phyloP scores from a whole-genome alignment of 2,113 vertebrate genomes.

The Hemicordylus capensis region DNA sequence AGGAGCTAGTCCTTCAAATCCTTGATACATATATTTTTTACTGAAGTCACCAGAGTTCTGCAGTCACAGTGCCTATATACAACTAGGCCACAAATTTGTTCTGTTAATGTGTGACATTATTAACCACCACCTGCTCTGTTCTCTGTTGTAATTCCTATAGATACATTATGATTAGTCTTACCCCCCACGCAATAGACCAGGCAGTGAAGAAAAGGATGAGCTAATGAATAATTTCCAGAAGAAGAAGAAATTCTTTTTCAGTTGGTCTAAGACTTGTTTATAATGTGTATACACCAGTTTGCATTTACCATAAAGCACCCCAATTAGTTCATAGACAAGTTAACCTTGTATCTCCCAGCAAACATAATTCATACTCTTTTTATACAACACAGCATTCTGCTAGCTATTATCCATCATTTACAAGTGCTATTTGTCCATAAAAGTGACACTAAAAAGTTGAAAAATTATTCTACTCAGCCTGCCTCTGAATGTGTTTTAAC shows the following conservation, averaged over 20 bases:
- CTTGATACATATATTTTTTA: not conserved
- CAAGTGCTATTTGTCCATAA: slow-evolving; percentile 85
- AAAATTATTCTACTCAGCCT: slow-evolving; percentile 78
- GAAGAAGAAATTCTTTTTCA: slow-evolving; percentile 65
- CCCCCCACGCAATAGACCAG: slow-evolving; percentile 41
- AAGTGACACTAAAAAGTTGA: slow-evolving; percentile 86
- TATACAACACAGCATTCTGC: slow-evolving; percentile 74
- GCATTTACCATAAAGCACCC: slow-evolving; percentile 76
- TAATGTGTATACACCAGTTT: slow-evolving; percentile 61
- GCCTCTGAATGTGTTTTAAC: slow-evolving; percentile 78
- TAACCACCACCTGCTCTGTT: slow-evolving; percentile 41
- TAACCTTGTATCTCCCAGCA: slow-evolving; percentile 81
- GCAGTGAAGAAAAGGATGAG: slow-evolving; percentile 48
- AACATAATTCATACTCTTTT: slow-evolving; percentile 79
- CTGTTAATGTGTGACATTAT: slow-evolving; percentile 33
- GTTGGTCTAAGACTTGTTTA: slow-evolving; percentile 61
- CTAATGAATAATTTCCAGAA: slow-evolving; percentile 62
- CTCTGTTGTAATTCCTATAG: slow-evolving; percentile 53
- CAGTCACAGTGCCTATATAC: not conserved
- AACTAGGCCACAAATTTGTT: slow-evolving; percentile 1
- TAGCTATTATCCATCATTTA: slow-evolving; percentile 84
- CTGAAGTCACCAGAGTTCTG: not conserved
- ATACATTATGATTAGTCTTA: slow-evolving; percentile 49
- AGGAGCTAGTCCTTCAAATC: slow-evolving; percentile 27
- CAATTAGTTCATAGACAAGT: slow-evolving; percentile 80